These are phyloP conservation scores for Chondrilla cf. caribensis DNA, from an alignment of 37 sponge, comb jelly and placozoan genomes.

Conservation along the genomic window DNA sequence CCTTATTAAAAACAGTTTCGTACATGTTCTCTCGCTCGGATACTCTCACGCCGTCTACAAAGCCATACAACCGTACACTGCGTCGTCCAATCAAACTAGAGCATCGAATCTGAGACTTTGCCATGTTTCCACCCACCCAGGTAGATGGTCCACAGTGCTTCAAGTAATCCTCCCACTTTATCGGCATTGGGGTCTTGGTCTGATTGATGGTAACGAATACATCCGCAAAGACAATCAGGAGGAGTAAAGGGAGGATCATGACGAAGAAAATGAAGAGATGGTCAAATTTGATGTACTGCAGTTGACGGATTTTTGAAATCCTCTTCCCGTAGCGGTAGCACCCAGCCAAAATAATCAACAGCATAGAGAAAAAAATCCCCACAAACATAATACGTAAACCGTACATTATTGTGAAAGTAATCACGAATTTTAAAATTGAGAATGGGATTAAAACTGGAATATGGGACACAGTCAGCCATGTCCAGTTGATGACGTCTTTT, in stretches of 20 bases:
- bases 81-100: not conserved
- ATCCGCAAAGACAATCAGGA: not conserved
- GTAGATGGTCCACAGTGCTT: not conserved
- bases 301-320: not conserved
- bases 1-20: slow-evolving; percentile 6
- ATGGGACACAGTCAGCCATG: not conserved
- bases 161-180: slow-evolving; percentile 15
- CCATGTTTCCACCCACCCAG: slow-evolving; percentile 3
- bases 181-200: not conserved
- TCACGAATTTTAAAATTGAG: not conserved
- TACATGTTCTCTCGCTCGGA: not conserved
- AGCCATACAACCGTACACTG: not conserved
- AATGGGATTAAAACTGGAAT: slow-evolving; percentile 1
- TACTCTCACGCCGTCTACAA: not conserved
- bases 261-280: not conserved
- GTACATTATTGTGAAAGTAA: not conserved
- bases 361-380: no score
- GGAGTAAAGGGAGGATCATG: not conserved
- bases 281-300: not conserved
- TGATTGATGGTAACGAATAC: not conserved
- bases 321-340: not conserved
- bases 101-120: not conserved
- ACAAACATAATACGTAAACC: not conserved
- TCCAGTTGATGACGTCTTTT: not conserved
- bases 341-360: not conserved